Conservation (phyloP, 2,888 invertebrate genomes). For the Chesias legatella region DNA sequence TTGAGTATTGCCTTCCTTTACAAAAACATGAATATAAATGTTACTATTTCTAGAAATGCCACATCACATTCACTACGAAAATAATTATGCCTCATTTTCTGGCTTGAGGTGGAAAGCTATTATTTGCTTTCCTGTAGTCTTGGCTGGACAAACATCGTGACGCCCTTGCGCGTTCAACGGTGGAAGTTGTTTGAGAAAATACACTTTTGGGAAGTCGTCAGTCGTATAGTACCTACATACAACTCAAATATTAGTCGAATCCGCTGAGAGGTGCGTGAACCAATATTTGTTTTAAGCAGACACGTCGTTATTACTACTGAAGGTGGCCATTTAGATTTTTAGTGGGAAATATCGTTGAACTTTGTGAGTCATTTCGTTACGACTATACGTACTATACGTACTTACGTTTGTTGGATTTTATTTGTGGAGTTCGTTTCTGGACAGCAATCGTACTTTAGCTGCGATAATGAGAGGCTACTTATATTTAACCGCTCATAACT, state of each 20-base stretch:
- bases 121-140: constrained; percentile 47
- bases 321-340: constrained; percentile 37
- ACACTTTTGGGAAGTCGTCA: constrained; percentile 65
- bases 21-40: too few relatives aligned
- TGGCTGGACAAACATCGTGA: constrained; percentile 59
- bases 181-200: constrained; percentile 73
- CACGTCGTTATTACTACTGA: constrained; percentile 65
- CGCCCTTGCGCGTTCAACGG: constrained; percentile 63
- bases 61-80: too few relatives aligned
- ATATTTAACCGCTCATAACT: constrained; percentile 77
- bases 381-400: constrained; percentile 36
- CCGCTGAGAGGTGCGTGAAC: constrained; percentile 67
- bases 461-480: constrained; percentile 57
- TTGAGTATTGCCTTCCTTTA: too few relatives aligned
- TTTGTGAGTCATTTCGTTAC: constrained; percentile 32
- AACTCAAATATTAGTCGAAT: constrained; percentile 71
- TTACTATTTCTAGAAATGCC: too few relatives aligned
- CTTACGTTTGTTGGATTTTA: constrained; percentile 53
- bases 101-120: constrained; percentile 34
- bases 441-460: constrained; percentile 48
- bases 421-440: constrained; percentile 62
- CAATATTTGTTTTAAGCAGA: constrained; percentile 65
- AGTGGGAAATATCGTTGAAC: constrained; percentile 16
- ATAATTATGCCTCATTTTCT: constrained; percentile 20
- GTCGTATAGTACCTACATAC: constrained; percentile 45